Percentiles rank a stretch among this genome's conserved stretches.
Evolutionary conservation across 2,113 vertebrate genomes (phyloP).

Genomic region (Siniperca chuatsi): DNA sequence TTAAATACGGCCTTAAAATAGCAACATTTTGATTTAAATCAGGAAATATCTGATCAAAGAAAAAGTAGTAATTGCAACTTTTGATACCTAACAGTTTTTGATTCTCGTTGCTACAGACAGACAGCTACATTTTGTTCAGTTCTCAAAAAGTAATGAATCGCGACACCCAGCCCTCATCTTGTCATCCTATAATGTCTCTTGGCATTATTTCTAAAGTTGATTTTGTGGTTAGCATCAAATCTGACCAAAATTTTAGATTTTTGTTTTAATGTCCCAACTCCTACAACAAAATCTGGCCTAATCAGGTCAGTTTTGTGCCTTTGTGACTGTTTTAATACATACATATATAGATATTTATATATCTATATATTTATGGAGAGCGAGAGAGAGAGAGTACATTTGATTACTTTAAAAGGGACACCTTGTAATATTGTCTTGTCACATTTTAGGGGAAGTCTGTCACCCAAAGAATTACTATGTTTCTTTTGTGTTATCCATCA

Average conservation of each 20-base stretch:
- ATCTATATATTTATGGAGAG: too few relatives aligned
- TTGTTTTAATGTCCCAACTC: background rate
- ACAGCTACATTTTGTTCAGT: background rate
- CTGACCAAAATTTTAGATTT: background rate
- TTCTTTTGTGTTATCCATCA: background rate
- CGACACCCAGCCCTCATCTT: background rate
- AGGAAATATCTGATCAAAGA: background rate
- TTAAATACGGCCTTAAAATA: background rate
- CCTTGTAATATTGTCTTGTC: background rate
- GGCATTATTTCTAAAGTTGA: background rate
- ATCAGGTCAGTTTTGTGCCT: too few relatives aligned
- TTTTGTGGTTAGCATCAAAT: background rate
- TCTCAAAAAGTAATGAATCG: background rate
- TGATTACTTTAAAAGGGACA: constrained; percentile 13
- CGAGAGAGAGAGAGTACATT: background rate
- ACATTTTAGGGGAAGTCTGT: constrained; percentile 3
- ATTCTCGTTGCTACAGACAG: background rate
- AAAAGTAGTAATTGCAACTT: background rate
- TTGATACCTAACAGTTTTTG: background rate
- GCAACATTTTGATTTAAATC: background rate
- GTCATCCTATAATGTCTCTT: background rate
- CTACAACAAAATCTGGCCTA: background rate
- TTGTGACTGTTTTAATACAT: too few relatives aligned
- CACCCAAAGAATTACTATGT: background rate
- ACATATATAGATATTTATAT: background rate